Conservation (phyloP, 2,888 invertebrate species). For the Urechis unicinctus region DNA sequence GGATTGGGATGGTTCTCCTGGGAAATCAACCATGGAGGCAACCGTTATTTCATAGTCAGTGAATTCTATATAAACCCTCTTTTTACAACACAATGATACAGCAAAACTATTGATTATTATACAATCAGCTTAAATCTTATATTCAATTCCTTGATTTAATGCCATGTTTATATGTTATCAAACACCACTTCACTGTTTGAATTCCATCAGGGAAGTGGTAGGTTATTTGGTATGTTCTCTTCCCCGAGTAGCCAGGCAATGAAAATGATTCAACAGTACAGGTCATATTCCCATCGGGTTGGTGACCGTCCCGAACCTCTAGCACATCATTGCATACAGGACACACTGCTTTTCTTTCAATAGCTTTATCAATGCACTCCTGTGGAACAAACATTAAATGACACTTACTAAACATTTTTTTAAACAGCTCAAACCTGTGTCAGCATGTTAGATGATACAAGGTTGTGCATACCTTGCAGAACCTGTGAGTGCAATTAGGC, state of each 20-base stretch:
- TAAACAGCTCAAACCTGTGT: too few species aligned
- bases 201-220: conserved; percentile 40
- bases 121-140: too few species aligned
- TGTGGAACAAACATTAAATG: too few species aligned
- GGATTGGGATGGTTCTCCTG: conserved; percentile 34
- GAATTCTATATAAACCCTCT: not conserved
- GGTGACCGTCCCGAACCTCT: conserved; percentile 30
- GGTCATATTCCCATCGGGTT: conserved; percentile 32
- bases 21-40: too few species aligned
- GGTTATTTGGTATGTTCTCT: conserved; percentile 20
- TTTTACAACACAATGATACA: too few species aligned
- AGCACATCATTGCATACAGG: conserved; percentile 33
- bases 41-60: not conserved
- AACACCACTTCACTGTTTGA: conserved; percentile 24
- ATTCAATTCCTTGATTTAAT: too few species aligned
- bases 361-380: conserved; percentile 29
- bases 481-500: conserved; percentile 29
- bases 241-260: conserved; percentile 20
- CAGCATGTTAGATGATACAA: too few species aligned
- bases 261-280: not conserved
- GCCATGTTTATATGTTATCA: too few species aligned
- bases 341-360: conserved; percentile 30
- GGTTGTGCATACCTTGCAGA: too few species aligned
- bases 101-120: too few species aligned
- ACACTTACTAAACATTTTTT: too few species aligned